phyloP scores from a whole-genome alignment of 2,888 invertebrate genomes.

The Epinotia ramella region DNA sequence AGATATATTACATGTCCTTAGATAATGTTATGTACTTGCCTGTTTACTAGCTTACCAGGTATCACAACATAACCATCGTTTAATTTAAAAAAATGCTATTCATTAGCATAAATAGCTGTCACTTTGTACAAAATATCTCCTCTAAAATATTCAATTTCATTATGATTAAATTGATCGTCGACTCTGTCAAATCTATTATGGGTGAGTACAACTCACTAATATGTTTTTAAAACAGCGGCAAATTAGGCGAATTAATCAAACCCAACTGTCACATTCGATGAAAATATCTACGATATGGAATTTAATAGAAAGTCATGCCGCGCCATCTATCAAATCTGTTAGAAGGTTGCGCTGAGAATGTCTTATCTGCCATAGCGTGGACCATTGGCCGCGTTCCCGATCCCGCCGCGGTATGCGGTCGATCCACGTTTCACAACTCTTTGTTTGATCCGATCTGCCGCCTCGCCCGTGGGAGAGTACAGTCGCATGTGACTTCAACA shows the following conservation, averaged over 20 bases:
- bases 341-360: slow-evolving; percentile 48
- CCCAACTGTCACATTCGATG: slow-evolving; percentile 12
- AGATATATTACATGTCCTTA: not conserved
- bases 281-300: slow-evolving; percentile 22
- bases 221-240: slow-evolving; percentile 3
- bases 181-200: slow-evolving; percentile 1
- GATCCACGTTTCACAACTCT: slow-evolving; percentile 76
- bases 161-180: not conserved
- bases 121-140: not conserved
- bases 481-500: slow-evolving; percentile 5
- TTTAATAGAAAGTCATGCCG: slow-evolving; percentile 40
- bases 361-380: slow-evolving; percentile 63
- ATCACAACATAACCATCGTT: not conserved
- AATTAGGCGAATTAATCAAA: slow-evolving; percentile 23
- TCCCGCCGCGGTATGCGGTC: slow-evolving; percentile 70
- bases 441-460: slow-evolving; percentile 65
- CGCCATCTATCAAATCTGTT: slow-evolving; percentile 41
- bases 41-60: not conserved
- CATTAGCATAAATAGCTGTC: not conserved
- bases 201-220: not conserved
- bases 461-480: slow-evolving; percentile 29
- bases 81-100: too few relatives aligned
- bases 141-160: slow-evolving; percentile 10
- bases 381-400: slow-evolving; percentile 79
- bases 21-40: not conserved